Base-by-base conservation (phyloP, 2,113 vertebrate species). In the Bettongia penicillata region DNA sequence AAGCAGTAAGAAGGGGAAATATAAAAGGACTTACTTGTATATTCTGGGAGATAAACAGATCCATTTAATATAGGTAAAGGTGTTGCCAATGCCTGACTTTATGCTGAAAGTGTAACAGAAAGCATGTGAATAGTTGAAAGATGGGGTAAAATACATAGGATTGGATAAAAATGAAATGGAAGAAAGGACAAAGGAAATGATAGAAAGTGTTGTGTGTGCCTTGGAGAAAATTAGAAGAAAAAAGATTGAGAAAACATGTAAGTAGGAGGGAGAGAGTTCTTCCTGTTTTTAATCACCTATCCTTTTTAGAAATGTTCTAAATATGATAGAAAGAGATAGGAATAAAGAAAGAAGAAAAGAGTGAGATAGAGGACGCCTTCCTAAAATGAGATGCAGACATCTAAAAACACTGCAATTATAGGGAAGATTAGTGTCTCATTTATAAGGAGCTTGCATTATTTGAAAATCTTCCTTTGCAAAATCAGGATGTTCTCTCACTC, bases 321-420 rank as follows among this genome's bases (percentile, higher is more conserved):
- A 77, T 12, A 3, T 49, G 48, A 92, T 26, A 92, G 14, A 61
- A 50, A 61, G 26, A 28, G 37, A 11, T 89, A 24, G 50, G 51
- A 50, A 93, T 61, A 89, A 68, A 93, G 23, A 51, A 6, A 37
- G 51, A 52, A 43, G n/a, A 51, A 84, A 93, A 90, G 26, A 68
- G 61, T 48, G 43, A 53, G 11, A 90, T 91, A 96, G 53, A 43
- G 0, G 48, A 37, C 57, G 25, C 37, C 90, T 90, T 94, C 91
- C 51, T 51, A 50, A 61, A 96, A 95, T 47, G 89, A 95, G 3
- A 31, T 0, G 0, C 2, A 91, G 8, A 53, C 84, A 91, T 93
- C 68, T 92, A 16, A 96, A 96, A 98, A 55, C 0, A 22, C 93
- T 95, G 89, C 0, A 93, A 93, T 95, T 94, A 90, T 89, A 94